These are phyloP conservation scores for Nemoura dubitans DNA, from an alignment of 2,888 invertebrate genomes.

Conservation along the genomic window DNA sequence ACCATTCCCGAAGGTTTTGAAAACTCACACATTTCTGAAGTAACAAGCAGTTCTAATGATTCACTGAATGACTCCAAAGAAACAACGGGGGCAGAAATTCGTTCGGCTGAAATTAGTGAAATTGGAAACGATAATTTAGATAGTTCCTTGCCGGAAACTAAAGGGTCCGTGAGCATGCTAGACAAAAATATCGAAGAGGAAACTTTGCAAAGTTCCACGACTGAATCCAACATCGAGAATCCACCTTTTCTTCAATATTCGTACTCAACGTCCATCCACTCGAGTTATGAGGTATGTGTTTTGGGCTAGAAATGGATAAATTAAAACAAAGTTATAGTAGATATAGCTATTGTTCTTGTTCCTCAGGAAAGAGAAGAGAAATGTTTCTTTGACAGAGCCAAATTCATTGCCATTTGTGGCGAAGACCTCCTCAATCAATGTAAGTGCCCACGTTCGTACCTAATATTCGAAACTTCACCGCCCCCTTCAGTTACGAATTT, in stretches of 20 bases:
- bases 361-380: not conserved
- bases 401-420: conserved; percentile 52
- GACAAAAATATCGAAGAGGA: not conserved
- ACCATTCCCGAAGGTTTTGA: too few relatives aligned
- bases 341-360: too few relatives aligned
- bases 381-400: not conserved
- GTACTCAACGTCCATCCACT: not conserved
- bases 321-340: too few relatives aligned
- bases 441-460: conserved; percentile 51
- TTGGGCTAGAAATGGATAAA: too few relatives aligned
- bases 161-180: not conserved
- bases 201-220: not conserved
- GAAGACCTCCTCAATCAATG: conserved; percentile 50
- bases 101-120: too few relatives aligned
- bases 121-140: too few relatives aligned
- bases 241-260: not conserved
- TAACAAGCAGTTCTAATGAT: not conserved
- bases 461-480: not conserved
- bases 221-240: not conserved
- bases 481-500: not conserved
- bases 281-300: not conserved
- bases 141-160: not conserved
- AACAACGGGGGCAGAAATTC: too few relatives aligned
- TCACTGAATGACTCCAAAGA: too few relatives aligned
- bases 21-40: not conserved